A percentile compares a stretch with the other conserved stretches of the same genome.
phyloP scores from a whole-genome alignment of 2,113 vertebrate genomes.

The Proteles cristata region DNA sequence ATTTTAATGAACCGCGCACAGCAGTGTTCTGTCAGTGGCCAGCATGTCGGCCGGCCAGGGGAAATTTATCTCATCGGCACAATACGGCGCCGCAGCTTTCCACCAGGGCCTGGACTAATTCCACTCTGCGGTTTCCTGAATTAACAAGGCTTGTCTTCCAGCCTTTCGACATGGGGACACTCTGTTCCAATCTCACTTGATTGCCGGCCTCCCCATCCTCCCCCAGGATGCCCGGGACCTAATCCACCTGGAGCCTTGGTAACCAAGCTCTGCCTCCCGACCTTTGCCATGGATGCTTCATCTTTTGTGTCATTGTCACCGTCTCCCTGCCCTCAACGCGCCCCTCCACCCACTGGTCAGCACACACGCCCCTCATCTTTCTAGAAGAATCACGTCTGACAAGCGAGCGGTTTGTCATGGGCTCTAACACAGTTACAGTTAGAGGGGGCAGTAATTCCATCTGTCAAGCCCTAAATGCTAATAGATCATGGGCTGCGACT shows the following conservation, averaged over 20 bases:
- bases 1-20: slow-evolving; percentile 89
- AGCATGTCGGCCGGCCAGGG: slow-evolving; percentile 73
- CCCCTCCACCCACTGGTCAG: slow-evolving; percentile 50
- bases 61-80: slow-evolving; percentile 87
- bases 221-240: slow-evolving; percentile 83
- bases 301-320: slow-evolving; percentile 79
- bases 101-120: slow-evolving; percentile 84
- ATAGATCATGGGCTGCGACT: slow-evolving; percentile 79
- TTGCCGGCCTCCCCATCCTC: slow-evolving; percentile 73
- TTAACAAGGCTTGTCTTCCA: slow-evolving; percentile 88
- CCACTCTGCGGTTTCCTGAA: slow-evolving; percentile 84
- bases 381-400: slow-evolving; percentile 81
- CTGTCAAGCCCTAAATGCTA: slow-evolving; percentile 78
- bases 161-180: slow-evolving; percentile 81
- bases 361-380: not conserved
- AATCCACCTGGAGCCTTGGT: slow-evolving; percentile 84
- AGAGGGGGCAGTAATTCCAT: slow-evolving; percentile 78
- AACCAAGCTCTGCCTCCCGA: slow-evolving; percentile 78
- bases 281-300: slow-evolving; percentile 81
- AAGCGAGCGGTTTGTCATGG: slow-evolving; percentile 79
- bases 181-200: slow-evolving; percentile 84
- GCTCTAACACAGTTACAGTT: slow-evolving; percentile 73
- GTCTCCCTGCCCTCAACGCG: slow-evolving; percentile 70
- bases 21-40: slow-evolving; percentile 85
- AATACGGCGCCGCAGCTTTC: slow-evolving; percentile 81